Conservation (phyloP, 2,113 vertebrate species). For the Butorides virescens region DNA sequence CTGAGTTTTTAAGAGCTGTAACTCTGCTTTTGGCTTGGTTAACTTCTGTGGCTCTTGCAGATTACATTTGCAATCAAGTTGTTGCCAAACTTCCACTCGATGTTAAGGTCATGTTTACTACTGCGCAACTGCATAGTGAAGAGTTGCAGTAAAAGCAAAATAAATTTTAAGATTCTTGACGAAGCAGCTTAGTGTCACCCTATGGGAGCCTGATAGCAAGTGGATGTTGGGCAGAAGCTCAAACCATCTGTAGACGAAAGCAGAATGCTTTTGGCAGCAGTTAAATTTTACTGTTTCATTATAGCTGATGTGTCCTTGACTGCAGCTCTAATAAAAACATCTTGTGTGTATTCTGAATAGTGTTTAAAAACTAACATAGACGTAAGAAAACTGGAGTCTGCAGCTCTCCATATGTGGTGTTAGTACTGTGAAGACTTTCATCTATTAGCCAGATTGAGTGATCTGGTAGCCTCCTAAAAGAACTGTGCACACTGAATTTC, state of each 20-base stretch:
- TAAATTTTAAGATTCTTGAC: constrained; percentile 1
- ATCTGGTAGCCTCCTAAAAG: not conserved
- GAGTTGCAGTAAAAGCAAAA: constrained; percentile 39
- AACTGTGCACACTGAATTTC: not conserved
- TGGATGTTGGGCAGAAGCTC: constrained; percentile 19
- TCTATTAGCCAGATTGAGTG: not conserved
- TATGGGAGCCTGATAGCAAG: not conserved
- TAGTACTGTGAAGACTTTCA: not conserved
- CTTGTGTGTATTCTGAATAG: not conserved
- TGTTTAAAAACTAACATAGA: not conserved
- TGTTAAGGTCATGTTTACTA: constrained; percentile 56
- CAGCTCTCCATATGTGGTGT: not conserved
- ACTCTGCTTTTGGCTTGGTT: constrained; percentile 38
- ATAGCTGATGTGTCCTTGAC: constrained; percentile 1
- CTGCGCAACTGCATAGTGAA: not conserved
- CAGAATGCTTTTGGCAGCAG: constrained; percentile 21
- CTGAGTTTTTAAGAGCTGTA: constrained; percentile 24
- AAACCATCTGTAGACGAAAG: not conserved
- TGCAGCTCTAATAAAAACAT: constrained; percentile 16
- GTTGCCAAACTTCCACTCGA: constrained; percentile 26
- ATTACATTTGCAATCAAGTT: constrained; percentile 1
- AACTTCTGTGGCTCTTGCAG: constrained; percentile 12
- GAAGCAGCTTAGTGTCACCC: not conserved
- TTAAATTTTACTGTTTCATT: constrained; percentile 22
- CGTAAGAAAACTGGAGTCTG: not conserved